Conservation (phyloP, 2,797 vertebrate species). For the Tragopan temminckii region DNA sequence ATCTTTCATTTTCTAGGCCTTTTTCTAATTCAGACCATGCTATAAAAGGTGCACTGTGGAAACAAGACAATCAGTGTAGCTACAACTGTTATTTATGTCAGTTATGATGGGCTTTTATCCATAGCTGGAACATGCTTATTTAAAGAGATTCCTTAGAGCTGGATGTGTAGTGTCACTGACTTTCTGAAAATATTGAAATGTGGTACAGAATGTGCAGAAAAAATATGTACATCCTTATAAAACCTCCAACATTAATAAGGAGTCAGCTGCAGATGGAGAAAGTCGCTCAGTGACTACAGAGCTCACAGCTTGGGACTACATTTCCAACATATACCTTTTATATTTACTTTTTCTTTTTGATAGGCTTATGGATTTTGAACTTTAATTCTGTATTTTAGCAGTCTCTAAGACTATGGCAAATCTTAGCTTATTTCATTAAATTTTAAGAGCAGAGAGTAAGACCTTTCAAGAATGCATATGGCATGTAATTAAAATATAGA, state of each 20-base stretch:
- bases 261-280: background rate
- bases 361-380: background rate
- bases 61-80: background rate
- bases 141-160: background rate
- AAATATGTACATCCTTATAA: background rate
- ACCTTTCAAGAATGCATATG: background rate
- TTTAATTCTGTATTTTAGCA: background rate
- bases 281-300: background rate
- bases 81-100: background rate
- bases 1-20: background rate
- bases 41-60: background rate
- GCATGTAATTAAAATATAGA: background rate
- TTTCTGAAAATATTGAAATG: background rate
- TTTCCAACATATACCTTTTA: background rate
- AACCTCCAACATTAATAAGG: background rate
- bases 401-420: background rate
- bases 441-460: background rate
- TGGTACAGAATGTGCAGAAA: background rate
- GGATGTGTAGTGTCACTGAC: background rate
- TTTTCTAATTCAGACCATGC: background rate
- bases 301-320: background rate
- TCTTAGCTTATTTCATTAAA: background rate
- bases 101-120: background rate
- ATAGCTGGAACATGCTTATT: background rate
- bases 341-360: background rate